Base-by-base conservation (phyloP, 2,888 invertebrate genomes). In the Scaptomyza parva region DNA sequence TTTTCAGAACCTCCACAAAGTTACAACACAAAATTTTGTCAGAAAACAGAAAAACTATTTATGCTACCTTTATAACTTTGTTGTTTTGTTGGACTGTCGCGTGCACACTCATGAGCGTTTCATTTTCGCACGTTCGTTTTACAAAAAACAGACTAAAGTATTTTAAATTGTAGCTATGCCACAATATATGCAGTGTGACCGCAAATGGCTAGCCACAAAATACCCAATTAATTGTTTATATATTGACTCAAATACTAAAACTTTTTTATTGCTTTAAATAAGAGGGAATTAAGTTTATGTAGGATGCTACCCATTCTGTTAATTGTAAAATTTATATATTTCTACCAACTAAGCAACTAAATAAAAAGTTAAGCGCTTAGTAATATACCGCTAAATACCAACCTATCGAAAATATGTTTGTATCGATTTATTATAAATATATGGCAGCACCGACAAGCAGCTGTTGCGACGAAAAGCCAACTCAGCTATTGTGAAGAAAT, bases 401-500 rank as follows among this genome's bases (percentile, higher is more conserved):
- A 35, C 24, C 9, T 43, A 62, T 40, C 37, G 17, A 37, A 39
- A 53, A 11, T 39, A n/a, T n/a, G n/a, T n/a, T n/a, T 14, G n/a
- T 33, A 14, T 64, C 60, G 33, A 55, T 44, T 35, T 44, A 8
- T 22, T 8, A 44, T 43, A 12, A 2, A 43, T 1, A 35, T 22
- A n/a, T 65, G 63, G 70, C 76, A 79, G 35, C 68, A 50, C 37
- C 51, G 47, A 12, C 24, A 12, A 62, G 44, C 61, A 79, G 79
- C 78, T 76, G 78, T 76, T 81, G 50, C 53, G 50, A 69, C 74
- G 80, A 84, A 84, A 84, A 84, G 84, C 84, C 84, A 84, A 84
- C 84, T 84, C 86, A 84, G 86, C 84, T 86, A 86, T 77, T 78
- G 77, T 65, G 67, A 83, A 73, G 76, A 77, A 72, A 70, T 76